A percentile compares a stretch with the other conserved stretches of the same genome.
Evolutionary conservation across 1,140 invertebrate genomes (phyloP).

Genomic region (Sinonovacula constricta): DNA sequence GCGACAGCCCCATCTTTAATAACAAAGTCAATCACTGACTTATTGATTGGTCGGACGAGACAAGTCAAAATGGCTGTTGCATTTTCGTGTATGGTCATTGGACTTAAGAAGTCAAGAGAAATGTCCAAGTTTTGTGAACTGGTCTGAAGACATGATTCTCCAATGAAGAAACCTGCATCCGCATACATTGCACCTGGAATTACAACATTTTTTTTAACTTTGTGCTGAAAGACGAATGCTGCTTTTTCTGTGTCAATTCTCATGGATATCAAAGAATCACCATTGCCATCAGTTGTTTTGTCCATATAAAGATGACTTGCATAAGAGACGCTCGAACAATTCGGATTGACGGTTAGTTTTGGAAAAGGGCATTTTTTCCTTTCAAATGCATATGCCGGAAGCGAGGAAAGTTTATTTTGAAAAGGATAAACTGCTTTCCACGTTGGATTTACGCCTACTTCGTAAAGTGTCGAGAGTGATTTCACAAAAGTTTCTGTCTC

Average conservation of each 20-base stretch:
- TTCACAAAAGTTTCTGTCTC: slow-evolving; percentile 34
- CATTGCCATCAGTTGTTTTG: background rate
- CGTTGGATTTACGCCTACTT: slow-evolving; percentile 33
- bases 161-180: slow-evolving; percentile 17
- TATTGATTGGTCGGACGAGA: no score
- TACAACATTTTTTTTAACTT: background rate
- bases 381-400: background rate
- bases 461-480: slow-evolving; percentile 43
- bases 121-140: background rate
- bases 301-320: background rate
- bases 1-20: slow-evolving; percentile 4
- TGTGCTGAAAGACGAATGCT: slow-evolving; percentile 39
- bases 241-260: background rate
- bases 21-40: no score
- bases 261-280: background rate
- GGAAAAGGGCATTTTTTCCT: background rate
- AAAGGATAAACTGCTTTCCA: no score
- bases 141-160: background rate
- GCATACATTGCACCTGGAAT: slow-evolving; percentile 33
- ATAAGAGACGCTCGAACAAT: background rate
- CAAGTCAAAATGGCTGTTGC: background rate
- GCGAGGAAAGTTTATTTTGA: no score
- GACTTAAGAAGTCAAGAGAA: slow-evolving; percentile 29
- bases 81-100: background rate
- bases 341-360: background rate